A percentile compares a stretch with the other conserved stretches of the same genome.
These are phyloP conservation scores for Alethe diademata DNA, from an alignment of 2,113 vertebrate species.

Conservation along the genomic window DNA sequence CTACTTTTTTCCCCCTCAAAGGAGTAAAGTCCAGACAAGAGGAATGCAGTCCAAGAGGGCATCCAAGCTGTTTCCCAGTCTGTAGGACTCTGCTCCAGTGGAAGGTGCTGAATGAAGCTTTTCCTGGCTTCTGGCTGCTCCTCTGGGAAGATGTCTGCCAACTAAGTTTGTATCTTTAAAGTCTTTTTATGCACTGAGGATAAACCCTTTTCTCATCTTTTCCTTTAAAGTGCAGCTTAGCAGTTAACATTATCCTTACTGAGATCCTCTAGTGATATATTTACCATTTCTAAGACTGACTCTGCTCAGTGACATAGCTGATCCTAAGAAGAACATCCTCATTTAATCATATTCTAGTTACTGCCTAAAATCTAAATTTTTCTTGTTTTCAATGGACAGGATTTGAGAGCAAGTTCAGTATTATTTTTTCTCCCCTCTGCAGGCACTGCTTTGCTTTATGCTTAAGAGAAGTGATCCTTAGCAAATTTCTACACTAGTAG, in stretches of 20 bases:
- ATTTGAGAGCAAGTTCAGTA: background rate
- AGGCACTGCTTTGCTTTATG: background rate
- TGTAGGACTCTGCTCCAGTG: background rate
- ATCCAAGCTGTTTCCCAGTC: background rate
- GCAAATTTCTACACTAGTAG: background rate
- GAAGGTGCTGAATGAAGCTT: background rate
- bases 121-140: background rate
- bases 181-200: background rate
- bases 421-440: background rate
- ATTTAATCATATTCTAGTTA: background rate
- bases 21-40: constrained; percentile 34
- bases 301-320: background rate
- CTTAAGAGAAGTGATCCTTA: background rate
- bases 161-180: background rate
- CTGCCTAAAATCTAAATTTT: background rate
- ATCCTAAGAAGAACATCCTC: background rate
- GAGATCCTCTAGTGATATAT: background rate
- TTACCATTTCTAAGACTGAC: background rate
- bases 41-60: constrained; percentile 30
- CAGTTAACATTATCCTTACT: background rate
- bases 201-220: background rate
- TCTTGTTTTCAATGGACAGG: background rate
- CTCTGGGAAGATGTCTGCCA: background rate
- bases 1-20: background rate
- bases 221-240: background rate